These are phyloP conservation scores for Chrysocyon brachyurus DNA, from an alignment of 2,797 vertebrate species.

Conservation along the genomic window DNA sequence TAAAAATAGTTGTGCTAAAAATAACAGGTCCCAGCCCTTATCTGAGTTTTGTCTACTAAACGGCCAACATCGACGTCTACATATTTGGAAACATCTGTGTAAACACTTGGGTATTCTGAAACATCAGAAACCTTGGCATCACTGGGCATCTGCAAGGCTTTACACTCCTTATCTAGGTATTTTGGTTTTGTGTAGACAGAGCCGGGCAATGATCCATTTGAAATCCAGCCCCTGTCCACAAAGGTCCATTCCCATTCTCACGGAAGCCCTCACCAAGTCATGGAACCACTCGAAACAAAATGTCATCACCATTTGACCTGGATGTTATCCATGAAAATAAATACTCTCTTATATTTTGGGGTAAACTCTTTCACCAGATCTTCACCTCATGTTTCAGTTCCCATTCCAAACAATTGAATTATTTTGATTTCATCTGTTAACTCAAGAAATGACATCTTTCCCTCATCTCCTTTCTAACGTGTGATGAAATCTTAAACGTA, in stretches of 20 bases:
- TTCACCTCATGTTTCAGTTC: not conserved
- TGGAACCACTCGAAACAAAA: not conserved
- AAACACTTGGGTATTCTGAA: slow-evolving; percentile 54
- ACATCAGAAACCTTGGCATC: slow-evolving; percentile 38
- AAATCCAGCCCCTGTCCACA: slow-evolving; percentile 1
- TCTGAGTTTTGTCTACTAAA: slow-evolving; percentile 40
- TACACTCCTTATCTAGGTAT: not conserved
- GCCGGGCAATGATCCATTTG: not conserved
- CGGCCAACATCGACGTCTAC: slow-evolving; percentile 50
- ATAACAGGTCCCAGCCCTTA: slow-evolving; percentile 56
- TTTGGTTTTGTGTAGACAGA: not conserved
- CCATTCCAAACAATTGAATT: not conserved
- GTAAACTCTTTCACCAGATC: not conserved
- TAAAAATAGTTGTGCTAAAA: slow-evolving; percentile 79
- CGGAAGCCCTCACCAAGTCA: not conserved
- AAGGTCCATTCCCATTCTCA: not conserved
- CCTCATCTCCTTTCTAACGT: not conserved
- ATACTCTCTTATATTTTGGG: not conserved
- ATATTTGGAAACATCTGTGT: slow-evolving; percentile 67
- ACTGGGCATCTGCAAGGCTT: not conserved
- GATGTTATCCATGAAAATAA: not conserved
- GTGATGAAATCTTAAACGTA: slow-evolving; percentile 27
- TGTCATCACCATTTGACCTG: not conserved
- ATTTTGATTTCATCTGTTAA: slow-evolving; percentile 27
- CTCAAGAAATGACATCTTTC: slow-evolving; percentile 5